Percentiles rank a stretch among this genome's conserved stretches.
Evolutionary conservation across 1,140 invertebrate genomes (phyloP).

Genomic region (Ericerus pela): DNA sequence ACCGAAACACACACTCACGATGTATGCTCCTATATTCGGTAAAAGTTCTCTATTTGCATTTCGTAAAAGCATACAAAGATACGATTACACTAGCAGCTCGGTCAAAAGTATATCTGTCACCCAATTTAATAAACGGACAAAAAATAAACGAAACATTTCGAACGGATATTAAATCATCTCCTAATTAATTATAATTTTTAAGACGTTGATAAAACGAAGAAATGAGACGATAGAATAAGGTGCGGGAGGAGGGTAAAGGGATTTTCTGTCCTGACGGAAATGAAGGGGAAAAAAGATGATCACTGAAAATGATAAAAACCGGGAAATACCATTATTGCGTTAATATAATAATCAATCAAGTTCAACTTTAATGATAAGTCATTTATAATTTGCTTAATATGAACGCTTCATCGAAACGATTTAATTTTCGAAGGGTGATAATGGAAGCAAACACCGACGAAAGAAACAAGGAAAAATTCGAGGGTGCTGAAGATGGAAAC

Average conservation of each 20-base stretch:
- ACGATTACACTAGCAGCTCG: no score
- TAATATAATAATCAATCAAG: constrained; percentile 12
- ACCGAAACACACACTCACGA: no score
- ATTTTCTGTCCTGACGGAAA: constrained; percentile 5
- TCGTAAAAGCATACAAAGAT: no score
- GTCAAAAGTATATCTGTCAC: no score
- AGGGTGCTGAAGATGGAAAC: not conserved
- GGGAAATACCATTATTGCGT: constrained; percentile 10
- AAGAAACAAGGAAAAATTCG: not conserved
- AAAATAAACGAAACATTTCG: constrained; percentile 3
- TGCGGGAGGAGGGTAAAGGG: not conserved
- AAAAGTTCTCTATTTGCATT: no score
- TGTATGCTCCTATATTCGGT: no score
- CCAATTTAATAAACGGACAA: no score
- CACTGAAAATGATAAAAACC: constrained; percentile 4
- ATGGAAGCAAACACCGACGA: not conserved
- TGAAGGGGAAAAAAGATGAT: constrained; percentile 7
- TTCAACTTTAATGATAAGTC: constrained; percentile 12
- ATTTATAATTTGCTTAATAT: constrained; percentile 8
- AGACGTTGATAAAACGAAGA: constrained; percentile 5
- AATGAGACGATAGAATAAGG: not conserved
- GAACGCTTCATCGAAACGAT: not conserved
- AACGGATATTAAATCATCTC: constrained; percentile 8
- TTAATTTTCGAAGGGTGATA: not conserved
- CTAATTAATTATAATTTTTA: constrained; percentile 9